Evolutionary conservation across 2,888 invertebrate species (phyloP).

Genomic region (Stenoptilia bipunctidactyla): DNA sequence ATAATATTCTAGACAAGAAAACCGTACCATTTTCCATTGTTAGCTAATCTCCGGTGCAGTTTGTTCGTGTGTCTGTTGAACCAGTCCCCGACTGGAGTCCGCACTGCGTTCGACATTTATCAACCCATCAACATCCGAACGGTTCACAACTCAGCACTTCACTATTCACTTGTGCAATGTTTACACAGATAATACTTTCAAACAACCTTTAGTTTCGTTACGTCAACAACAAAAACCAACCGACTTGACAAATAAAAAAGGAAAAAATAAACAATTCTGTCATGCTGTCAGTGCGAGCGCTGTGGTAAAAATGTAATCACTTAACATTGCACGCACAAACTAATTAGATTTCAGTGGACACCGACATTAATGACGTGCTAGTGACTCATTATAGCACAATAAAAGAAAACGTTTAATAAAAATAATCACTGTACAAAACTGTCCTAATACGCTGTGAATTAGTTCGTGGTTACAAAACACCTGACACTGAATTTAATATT

Average conservation of each 20-base stretch:
- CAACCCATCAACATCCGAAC: conserved; percentile 14
- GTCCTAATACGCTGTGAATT: conserved; percentile 23
- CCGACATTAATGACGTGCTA: conserved; percentile 49
- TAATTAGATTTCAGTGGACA: conserved; percentile 64
- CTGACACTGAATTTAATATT: neutral
- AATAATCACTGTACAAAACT: neutral
- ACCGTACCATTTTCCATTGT: conserved; percentile 60
- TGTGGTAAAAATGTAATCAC: conserved; percentile 61
- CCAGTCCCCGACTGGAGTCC: conserved; percentile 54
- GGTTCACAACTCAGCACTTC: conserved; percentile 26
- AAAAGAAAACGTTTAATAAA: conserved; percentile 32
- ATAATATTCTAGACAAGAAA: conserved; percentile 20
- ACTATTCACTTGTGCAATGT: conserved; percentile 24
- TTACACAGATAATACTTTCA: conserved; percentile 36
- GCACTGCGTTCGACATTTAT: conserved; percentile 50
- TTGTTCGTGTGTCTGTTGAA: conserved; percentile 49
- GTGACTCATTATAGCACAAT: conserved; percentile 57
- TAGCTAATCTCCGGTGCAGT: conserved; percentile 45
- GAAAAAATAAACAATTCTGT: conserved; percentile 38
- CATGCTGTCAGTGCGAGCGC: conserved; percentile 35
- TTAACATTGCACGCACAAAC: conserved; percentile 61
- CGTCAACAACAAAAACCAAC: conserved; percentile 25
- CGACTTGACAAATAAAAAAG: conserved; percentile 17
- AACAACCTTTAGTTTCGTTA: conserved; percentile 35
- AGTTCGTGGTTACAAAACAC: conserved; percentile 4